phyloP scores from a whole-genome alignment of 1,140 invertebrate genomes.

The Gerris buenoi region DNA sequence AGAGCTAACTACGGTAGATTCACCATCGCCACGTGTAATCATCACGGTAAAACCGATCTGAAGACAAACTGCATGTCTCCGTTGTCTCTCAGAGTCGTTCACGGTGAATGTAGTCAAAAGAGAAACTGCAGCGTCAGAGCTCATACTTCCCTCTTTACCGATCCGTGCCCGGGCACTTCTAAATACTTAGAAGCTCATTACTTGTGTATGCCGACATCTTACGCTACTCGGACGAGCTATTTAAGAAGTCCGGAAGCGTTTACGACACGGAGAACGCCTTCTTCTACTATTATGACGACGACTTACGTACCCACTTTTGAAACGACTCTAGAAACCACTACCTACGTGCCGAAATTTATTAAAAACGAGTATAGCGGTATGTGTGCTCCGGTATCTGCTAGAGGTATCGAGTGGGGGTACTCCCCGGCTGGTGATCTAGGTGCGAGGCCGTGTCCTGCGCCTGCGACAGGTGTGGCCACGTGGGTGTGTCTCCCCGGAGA shows the following conservation, averaged over 20 bases:
- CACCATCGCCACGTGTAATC: conserved; percentile 90
- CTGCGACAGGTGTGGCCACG: conserved; percentile 65
- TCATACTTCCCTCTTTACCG: conserved; percentile 72
- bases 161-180: conserved; percentile 79
- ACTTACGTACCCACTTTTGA: conserved; percentile 38
- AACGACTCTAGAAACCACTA: conserved; percentile 31
- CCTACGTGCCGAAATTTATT: conserved; percentile 6
- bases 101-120: conserved; percentile 66
- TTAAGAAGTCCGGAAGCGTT: conserved; percentile 69
- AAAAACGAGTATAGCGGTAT: conserved; percentile 11
- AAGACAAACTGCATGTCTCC: conserved; percentile 88
- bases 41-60: conserved; percentile 87
- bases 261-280: conserved; percentile 40
- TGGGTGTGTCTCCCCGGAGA: conserved; percentile 49
- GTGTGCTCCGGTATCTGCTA: conserved; percentile 52
- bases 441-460: conserved; percentile 73
- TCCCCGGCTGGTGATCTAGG: conserved; percentile 53
- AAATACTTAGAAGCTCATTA: conserved; percentile 94
- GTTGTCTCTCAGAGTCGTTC: conserved; percentile 60
- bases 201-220: conserved; percentile 67
- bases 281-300: conserved; percentile 48
- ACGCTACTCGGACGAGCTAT: conserved; percentile 62
- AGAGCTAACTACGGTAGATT: conserved; percentile 90
- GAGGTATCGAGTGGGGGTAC: conserved; percentile 77
- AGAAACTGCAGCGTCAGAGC: conserved; percentile 79